Evolutionary conservation across 2,797 vertebrate genomes (phyloP).

Genomic region (Sternarchorhynchus goeldii): DNA sequence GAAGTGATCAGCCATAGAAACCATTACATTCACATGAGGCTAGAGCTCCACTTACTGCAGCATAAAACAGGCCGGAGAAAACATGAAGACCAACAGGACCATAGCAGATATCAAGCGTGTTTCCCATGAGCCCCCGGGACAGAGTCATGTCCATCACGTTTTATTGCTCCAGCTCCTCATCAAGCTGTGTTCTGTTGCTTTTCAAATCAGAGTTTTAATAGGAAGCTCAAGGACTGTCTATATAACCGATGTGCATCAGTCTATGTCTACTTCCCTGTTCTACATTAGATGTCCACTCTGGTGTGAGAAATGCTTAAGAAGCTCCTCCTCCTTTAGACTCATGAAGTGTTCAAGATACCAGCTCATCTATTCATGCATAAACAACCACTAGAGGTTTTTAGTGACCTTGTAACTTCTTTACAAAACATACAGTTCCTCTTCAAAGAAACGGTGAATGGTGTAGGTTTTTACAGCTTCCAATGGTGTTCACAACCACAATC

Average conservation of each 20-base stretch:
- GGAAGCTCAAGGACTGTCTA: neutral
- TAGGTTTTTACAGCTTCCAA: too few relatives aligned
- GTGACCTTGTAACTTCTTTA: neutral
- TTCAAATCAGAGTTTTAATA: constrained; percentile 23
- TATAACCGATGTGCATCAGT: neutral
- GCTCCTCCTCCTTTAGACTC: constrained; percentile 8
- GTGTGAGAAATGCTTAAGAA: neutral
- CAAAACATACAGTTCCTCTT: neutral
- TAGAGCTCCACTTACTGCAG: constrained; percentile 46
- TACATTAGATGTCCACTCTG: neutral
- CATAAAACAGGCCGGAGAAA: constrained; percentile 44
- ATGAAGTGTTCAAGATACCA: neutral
- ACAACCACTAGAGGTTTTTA: neutral
- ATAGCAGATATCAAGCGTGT: neutral
- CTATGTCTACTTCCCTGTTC: too few relatives aligned
- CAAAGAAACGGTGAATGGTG: neutral
- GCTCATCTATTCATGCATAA: constrained; percentile 6
- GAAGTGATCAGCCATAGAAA: constrained; percentile 47
- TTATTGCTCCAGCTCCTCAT: neutral
- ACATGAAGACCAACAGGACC: neutral
- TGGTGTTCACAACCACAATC: neutral
- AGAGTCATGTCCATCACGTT: constrained; percentile 15
- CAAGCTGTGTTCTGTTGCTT: constrained; percentile 25
- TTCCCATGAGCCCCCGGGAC: neutral
- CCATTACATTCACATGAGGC: constrained; percentile 26